phyloP scores from a whole-genome alignment of 2,113 vertebrate species.

The Mesoclemmys tuberculata region DNA sequence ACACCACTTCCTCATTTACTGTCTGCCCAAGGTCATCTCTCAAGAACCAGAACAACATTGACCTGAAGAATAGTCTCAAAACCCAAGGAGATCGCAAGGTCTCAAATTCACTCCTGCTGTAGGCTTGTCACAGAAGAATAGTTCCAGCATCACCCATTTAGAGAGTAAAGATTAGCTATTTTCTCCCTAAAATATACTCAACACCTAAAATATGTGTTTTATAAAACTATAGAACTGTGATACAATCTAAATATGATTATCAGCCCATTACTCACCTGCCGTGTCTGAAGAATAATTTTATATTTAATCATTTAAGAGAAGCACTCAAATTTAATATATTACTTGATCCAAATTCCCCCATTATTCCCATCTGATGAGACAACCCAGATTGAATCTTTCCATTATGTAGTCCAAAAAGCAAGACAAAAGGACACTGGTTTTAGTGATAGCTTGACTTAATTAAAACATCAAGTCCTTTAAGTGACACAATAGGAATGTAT shows the following conservation, averaged over 20 bases:
- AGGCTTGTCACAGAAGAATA: not conserved
- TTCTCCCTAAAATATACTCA: not conserved
- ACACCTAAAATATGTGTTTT: not conserved
- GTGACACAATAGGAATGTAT: not conserved
- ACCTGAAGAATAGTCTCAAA: not conserved
- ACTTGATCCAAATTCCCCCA: not conserved
- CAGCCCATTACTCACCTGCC: not conserved
- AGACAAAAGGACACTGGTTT: not conserved
- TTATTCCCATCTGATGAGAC: not conserved
- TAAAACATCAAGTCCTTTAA: not conserved
- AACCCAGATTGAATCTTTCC: accelerated
- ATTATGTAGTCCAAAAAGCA: not conserved
- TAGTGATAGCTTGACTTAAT: too few species aligned
- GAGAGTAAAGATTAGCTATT: not conserved
- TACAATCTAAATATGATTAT: not conserved
- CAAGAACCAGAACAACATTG: not conserved
- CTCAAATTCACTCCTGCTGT: not conserved
- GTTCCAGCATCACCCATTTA: not conserved
- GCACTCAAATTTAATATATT: not conserved
- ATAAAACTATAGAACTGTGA: not conserved
- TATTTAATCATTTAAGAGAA: not conserved
- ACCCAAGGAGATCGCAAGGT: not conserved
- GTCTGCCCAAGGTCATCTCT: not conserved
- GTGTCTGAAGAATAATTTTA: not conserved
- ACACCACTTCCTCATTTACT: not conserved